Evolutionary conservation across 2,888 invertebrate species (phyloP).

Genomic region (Diaperis boleti): DNA sequence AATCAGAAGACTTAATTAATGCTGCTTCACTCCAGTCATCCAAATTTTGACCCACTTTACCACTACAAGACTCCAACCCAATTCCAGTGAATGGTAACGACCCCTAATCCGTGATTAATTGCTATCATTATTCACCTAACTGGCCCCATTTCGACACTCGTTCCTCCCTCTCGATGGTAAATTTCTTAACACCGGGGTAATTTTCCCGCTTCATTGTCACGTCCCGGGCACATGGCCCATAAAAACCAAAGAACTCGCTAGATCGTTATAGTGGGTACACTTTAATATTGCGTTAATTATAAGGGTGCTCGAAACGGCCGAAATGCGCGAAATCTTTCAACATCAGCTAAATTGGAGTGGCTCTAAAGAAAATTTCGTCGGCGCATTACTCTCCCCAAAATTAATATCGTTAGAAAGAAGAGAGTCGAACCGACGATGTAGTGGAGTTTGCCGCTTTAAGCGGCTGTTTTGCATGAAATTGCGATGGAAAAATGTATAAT

Average conservation of each 20-base stretch:
- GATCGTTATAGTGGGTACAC: not conserved
- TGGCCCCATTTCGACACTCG: conserved; percentile 4
- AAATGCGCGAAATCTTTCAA: conserved; percentile 6
- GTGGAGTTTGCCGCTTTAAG: not conserved
- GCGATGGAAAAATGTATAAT: not conserved
- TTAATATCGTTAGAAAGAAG: not conserved
- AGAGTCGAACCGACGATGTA: not conserved
- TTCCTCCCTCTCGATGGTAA: conserved; percentile 8
- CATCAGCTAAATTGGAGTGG: not conserved
- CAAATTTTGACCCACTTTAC: no score
- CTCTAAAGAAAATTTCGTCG: not conserved
- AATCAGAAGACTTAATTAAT: no score
- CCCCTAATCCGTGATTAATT: conserved; percentile 24
- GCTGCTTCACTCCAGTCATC: no score
- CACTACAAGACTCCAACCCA: not conserved
- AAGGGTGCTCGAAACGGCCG: not conserved
- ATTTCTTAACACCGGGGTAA: conserved; percentile 3
- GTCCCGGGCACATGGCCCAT: not conserved
- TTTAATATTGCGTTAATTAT: conserved; percentile 1
- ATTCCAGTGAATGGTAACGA: conserved; percentile 7
- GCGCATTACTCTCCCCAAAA: not conserved
- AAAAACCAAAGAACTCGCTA: conserved; percentile 14
- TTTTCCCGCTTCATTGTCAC: conserved; percentile 7
- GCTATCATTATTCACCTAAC: conserved; percentile 12
- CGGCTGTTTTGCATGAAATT: conserved; percentile 8